Percentiles rank a stretch among this genome's conserved stretches.
Evolutionary conservation across 1,140 invertebrate genomes (phyloP).

Genomic region (Eurytemora carolleeae): DNA sequence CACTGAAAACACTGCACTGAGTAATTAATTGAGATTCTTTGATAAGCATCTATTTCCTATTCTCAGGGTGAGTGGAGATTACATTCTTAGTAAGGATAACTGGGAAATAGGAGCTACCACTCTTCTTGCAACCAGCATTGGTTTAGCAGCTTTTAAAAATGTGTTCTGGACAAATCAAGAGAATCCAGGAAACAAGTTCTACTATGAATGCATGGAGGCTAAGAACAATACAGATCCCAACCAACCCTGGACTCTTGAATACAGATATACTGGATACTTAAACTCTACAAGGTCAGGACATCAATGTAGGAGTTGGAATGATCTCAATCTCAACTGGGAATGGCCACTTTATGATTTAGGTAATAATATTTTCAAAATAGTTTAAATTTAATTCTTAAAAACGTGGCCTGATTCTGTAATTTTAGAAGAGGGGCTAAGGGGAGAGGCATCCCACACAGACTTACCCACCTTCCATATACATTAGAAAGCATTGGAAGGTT

Average conservation of each 20-base stretch:
- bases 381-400: too few relatives aligned
- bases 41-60: too few relatives aligned
- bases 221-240: not conserved
- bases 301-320: not conserved
- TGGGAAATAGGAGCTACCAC: slow-evolving; percentile 12
- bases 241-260: not conserved
- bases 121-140: slow-evolving; percentile 4
- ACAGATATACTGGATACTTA: not conserved
- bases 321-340: not conserved
- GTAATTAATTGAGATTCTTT: too few relatives aligned
- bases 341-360: not conserved
- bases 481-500: too few relatives aligned
- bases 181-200: slow-evolving; percentile 3
- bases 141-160: slow-evolving; percentile 9
- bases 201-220: slow-evolving; percentile 4
- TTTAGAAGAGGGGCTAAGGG: too few relatives aligned
- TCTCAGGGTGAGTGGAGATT: not conserved
- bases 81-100: not conserved
- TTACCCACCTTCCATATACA: too few relatives aligned
- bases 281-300: not conserved
- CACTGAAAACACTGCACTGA: too few relatives aligned
- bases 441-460: too few relatives aligned
- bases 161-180: slow-evolving; percentile 9
- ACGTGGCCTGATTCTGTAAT: too few relatives aligned
- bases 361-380: too few relatives aligned